Evolutionary conservation across 1,140 invertebrate species (phyloP), one percentile per base, ranked within the genome.

Genomic region (Orchesella cincta): DNA sequence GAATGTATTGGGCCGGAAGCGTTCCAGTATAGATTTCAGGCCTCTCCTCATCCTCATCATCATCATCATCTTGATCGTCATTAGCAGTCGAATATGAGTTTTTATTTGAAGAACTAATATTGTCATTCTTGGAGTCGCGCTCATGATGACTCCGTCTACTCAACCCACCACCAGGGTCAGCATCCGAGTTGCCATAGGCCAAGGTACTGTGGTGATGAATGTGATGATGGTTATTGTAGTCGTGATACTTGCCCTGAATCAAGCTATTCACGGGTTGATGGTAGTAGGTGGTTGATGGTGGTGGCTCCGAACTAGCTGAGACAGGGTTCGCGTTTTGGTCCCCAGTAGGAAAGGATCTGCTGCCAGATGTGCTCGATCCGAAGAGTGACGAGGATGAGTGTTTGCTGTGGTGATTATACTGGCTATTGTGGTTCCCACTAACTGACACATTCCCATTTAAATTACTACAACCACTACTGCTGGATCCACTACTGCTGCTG

Each of bases 301-400:
- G 3, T 67, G 28, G 31, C 28, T 31, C 39, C 20, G 39, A 46
- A 20, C 8, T 46, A 20, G 8, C 20, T 46, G 39, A 46, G 8
- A 67, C 29, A 5, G 62, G 62, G 31, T 67, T 67, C 26, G 62
- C 62, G 23, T 67, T 67, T 67, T 67, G 62, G 62, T 67, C 62
- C 62, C 62, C 62, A 16, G 3, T 67, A 3, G 29, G 2, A 67
- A 14, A 2, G 3, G 62, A 31, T 67, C 62, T 67, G 62, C 8
- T 5, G 12, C 8, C 23, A 8, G 31, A 33, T 23, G 8, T 67
- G 62, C 12, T 31, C 62, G 23, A 8, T 67, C 8, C 39, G 39
- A 46, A 46, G 39, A 12, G 39, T 46, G 39, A 12, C 20, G 39
- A 46, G 39, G 33, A 31, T n/a, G n/a, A n/a, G n/a, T 29, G 8